Conservation (phyloP, 1,140 invertebrate species). For the Antheraea mylitta region DNA sequence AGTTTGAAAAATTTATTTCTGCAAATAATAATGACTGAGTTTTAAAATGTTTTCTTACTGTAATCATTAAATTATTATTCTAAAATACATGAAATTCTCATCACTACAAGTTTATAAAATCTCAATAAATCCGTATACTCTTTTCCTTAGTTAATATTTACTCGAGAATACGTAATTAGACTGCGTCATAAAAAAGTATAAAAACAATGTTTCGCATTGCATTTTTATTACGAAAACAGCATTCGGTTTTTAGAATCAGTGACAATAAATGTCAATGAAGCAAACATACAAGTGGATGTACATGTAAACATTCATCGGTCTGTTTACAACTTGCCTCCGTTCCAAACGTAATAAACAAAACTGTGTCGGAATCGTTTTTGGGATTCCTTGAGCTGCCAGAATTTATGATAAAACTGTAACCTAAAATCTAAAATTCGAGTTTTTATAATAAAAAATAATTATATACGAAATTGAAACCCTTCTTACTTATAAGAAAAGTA, state of each 20-base stretch:
- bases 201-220: conserved; percentile 5
- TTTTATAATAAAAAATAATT: no score
- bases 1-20: no score
- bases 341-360: conserved; percentile 62
- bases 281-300: conserved; percentile 17
- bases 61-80: not conserved
- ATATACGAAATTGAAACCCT: no score
- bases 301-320: conserved; percentile 20
- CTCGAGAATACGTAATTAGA: not conserved
- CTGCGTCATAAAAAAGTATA: conserved; percentile 7
- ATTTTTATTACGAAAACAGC: conserved; percentile 11
- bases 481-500: no score
- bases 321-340: conserved; percentile 42
- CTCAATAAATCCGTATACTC: not conserved
- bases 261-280: conserved; percentile 24
- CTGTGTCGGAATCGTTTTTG: conserved; percentile 49
- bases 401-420: conserved; percentile 2
- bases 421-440: not conserved
- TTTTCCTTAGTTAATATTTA: not conserved
- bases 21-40: no score
- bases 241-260: conserved; percentile 19
- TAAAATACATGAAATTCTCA: not conserved
- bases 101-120: not conserved
- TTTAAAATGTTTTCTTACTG: not conserved
- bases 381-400: not conserved